These are phyloP conservation scores for Malthinus flaveolus DNA, from an alignment of 2,888 invertebrate genomes.

Conservation along the genomic window DNA sequence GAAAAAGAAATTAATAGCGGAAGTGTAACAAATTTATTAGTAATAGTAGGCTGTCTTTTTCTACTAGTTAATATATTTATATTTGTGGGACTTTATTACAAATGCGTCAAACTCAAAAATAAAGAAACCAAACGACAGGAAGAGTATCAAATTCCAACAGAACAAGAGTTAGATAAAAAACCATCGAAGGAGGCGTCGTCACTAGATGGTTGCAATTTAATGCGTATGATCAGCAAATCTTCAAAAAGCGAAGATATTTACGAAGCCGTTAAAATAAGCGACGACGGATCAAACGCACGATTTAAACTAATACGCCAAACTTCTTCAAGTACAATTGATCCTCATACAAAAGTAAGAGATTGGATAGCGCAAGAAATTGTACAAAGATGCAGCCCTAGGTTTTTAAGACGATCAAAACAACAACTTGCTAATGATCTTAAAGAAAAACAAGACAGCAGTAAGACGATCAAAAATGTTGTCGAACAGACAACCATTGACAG, in stretches of 20 bases:
- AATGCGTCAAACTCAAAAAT: slow-evolving; percentile 62
- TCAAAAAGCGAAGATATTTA: slow-evolving; percentile 58
- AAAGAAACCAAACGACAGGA: slow-evolving; percentile 58
- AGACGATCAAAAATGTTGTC: slow-evolving; percentile 7
- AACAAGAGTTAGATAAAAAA: slow-evolving; percentile 41
- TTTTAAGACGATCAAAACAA: slow-evolving; percentile 59
- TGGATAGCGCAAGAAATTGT: slow-evolving; percentile 84
- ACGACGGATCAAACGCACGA: slow-evolving; percentile 57
- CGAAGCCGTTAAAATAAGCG: slow-evolving; percentile 58
- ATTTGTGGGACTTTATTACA: slow-evolving; percentile 69
- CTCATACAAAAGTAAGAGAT: slow-evolving; percentile 82
- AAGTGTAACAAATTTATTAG: slow-evolving; percentile 64
- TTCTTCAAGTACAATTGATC: slow-evolving; percentile 81
- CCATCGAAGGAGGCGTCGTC: slow-evolving; percentile 56
- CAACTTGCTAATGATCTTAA: slow-evolving; percentile 40
- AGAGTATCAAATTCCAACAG: slow-evolving; percentile 53
- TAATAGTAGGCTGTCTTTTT: slow-evolving; percentile 70
- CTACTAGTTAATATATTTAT: slow-evolving; percentile 73
- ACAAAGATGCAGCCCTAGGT: slow-evolving; percentile 70
- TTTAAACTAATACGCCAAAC: slow-evolving; percentile 72
- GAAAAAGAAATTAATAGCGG: slow-evolving; percentile 49
- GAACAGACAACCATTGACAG: slow-evolving; percentile 34
- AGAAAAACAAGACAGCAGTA: slow-evolving; percentile 11
- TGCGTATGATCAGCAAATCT: slow-evolving; percentile 59
- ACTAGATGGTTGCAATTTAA: slow-evolving; percentile 60